These are phyloP conservation scores for Seriola aureovittata DNA, from an alignment of 2,113 vertebrate species.

Conservation along the genomic window DNA sequence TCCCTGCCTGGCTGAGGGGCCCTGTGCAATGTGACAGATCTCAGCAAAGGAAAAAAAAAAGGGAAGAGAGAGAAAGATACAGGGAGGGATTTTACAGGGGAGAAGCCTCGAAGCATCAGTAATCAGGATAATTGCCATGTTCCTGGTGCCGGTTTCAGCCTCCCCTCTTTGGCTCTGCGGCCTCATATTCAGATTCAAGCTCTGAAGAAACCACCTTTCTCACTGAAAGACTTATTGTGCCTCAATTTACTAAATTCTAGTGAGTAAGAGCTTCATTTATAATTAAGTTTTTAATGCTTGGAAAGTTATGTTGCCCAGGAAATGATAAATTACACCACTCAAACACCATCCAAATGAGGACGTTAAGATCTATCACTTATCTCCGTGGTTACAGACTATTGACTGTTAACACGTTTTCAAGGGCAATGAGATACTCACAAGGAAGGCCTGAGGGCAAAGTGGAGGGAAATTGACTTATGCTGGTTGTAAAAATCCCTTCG, in stretches of 20 bases:
- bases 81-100: slow-evolving; percentile 67
- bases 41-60: slow-evolving; percentile 33
- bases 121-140: slow-evolving; percentile 84
- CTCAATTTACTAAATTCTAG: slow-evolving; percentile 34
- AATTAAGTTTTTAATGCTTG: slow-evolving; percentile 22
- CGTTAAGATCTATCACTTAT: slow-evolving; percentile 59
- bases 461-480: slow-evolving; percentile 61
- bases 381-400: slow-evolving; percentile 55
- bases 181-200: slow-evolving; percentile 67
- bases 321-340: slow-evolving; percentile 45
- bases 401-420: slow-evolving; percentile 74
- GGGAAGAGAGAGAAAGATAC: slow-evolving; percentile 44
- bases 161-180: slow-evolving; percentile 58
- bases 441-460: slow-evolving; percentile 63
- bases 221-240: slow-evolving; percentile 44
- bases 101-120: slow-evolving; percentile 78
- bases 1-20: slow-evolving; percentile 71
- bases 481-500: slow-evolving; percentile 69
- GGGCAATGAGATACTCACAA: slow-evolving; percentile 65
- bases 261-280: slow-evolving; percentile 30
- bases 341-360: slow-evolving; percentile 35
- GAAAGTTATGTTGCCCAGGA: slow-evolving; percentile 14
- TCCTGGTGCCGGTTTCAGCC: slow-evolving; percentile 70
- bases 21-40: slow-evolving; percentile 75
- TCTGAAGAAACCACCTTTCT: slow-evolving; percentile 55